These are phyloP conservation scores for Anhinga anhinga DNA, from an alignment of 2,113 vertebrate genomes.

Conservation along the genomic window DNA sequence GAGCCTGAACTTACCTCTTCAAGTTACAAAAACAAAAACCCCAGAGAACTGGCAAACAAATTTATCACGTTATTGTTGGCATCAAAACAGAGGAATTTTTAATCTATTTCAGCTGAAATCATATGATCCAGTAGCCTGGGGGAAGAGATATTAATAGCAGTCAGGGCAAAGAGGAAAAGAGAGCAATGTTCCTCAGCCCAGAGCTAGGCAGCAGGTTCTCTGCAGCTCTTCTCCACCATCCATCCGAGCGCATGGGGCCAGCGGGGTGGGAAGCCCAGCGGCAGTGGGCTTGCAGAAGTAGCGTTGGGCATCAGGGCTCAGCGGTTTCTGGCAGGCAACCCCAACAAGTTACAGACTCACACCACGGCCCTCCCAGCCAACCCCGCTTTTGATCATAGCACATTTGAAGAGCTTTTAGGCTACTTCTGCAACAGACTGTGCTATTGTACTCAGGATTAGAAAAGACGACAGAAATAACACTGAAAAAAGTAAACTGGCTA, in stretches of 20 bases:
- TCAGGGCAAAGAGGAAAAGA: not conserved
- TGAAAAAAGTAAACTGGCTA: constrained; percentile 57
- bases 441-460: constrained; percentile 35
- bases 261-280: not conserved
- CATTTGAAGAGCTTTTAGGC: not conserved
- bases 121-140: constrained; percentile 32
- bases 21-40: not conserved
- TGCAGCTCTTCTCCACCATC: not conserved
- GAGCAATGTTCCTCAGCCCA: not conserved
- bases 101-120: constrained; percentile 69
- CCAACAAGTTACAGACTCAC: not conserved
- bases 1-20: not conserved
- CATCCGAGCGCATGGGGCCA: accelerated
- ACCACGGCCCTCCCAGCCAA: not conserved
- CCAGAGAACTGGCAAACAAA: constrained; percentile 15
- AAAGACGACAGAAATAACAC: constrained; percentile 38
- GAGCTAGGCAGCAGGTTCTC: not conserved
- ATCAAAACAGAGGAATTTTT: constrained; percentile 70
- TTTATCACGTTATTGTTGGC: constrained; percentile 68
- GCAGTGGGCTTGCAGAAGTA: not conserved
- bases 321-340: not conserved
- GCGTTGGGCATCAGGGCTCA: not conserved
- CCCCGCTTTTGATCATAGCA: not conserved
- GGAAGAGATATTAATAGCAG: constrained; percentile 25
- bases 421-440: not conserved